Percentiles rank a stretch among this genome's conserved stretches.
These are phyloP conservation scores for Ashinkailepas kermadecensis DNA, from an alignment of 2,888 invertebrate genomes.

Conservation along the genomic window DNA sequence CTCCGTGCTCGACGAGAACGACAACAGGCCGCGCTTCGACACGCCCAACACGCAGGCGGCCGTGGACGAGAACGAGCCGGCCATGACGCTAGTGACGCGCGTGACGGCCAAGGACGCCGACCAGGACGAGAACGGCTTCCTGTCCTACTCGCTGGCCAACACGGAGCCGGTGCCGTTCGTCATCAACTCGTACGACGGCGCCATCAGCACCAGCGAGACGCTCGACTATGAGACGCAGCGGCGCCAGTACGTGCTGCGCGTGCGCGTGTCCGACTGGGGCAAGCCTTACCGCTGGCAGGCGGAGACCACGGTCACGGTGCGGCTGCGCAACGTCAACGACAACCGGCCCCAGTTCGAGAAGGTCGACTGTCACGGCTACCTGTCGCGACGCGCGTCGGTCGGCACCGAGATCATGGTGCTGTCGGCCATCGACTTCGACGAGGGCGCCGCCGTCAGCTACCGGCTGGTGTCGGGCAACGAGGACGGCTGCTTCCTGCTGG, in stretches of 20 bases:
- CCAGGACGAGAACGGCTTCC: conserved; percentile 87
- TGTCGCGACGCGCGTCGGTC: conserved; percentile 64
- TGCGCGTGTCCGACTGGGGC: conserved; percentile 94
- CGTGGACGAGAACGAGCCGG: conserved; percentile 78
- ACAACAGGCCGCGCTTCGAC: conserved; percentile 48
- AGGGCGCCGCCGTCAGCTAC: conserved; percentile 81
- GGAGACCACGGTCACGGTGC: conserved; percentile 74
- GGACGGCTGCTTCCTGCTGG: conserved; percentile 79
- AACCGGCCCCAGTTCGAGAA: conserved; percentile 65
- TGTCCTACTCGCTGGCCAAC: conserved; percentile 89
- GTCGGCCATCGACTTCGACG: conserved; percentile 89
- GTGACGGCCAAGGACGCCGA: conserved; percentile 82
- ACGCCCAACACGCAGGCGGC: conserved; percentile 49
- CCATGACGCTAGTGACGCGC: conserved; percentile 73
- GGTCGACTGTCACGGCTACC: conserved; percentile 72
- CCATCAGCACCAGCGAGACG: conserved; percentile 70
- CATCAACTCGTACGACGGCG: conserved; percentile 87
- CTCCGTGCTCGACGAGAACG: conserved; percentile 77
- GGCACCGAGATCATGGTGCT: conserved; percentile 76
- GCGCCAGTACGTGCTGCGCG: conserved; percentile 66
- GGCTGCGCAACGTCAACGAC: conserved; percentile 79
- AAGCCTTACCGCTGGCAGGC: conserved; percentile 80
- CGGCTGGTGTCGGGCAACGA: conserved; percentile 79
- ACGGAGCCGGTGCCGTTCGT: conserved; percentile 75
- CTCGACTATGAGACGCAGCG: conserved; percentile 88